Base-by-base conservation (phyloP, 2,113 vertebrate genomes). In the Oncorhynchus masou region DNA sequence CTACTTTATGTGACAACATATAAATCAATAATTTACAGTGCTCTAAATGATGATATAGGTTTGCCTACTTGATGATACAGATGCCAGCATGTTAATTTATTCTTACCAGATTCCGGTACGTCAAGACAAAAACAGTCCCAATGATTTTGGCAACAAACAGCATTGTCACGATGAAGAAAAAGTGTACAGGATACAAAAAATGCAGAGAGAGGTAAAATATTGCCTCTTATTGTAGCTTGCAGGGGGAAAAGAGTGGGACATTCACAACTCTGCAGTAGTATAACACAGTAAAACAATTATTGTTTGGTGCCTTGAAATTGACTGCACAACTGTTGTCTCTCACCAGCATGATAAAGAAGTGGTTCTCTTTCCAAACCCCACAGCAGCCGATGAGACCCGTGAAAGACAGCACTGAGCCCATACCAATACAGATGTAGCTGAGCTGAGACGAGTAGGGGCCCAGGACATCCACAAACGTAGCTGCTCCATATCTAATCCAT, bases 101-200 rank as follows among this genome's bases (percentile, higher is more conserved):
- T 62, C 70, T 79, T 82, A 82, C 81, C 57, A 72, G 34, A 15
- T 75, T 70, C 34, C n/a, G 68, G 74, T 83, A 77, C 19, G 64
- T 34, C 12, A 69, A 25, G 5, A 82, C 31, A 49, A 82, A 31
- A 25, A 73, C 29, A 11, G 49, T 22, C 11, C 65, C 74, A 7
- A 79, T 13, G 22, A 70, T 5, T 65, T 83, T 70, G 24, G 77
- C 67, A 29, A 74, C 71, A 65, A 76, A 70, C 16, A 73, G 16
- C 16, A 45, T 27, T 66, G 68, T 74, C 66, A 83, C 20, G 19
- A 76, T 76, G 19, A 74, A 57, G 45, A 82, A 79, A 45, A 75
- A 73, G 59, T 29, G 25, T 62, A 6, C 15, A 54, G 51, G 51
- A 3, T 54, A 54, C 3, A 54, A 45, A 54, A 29, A 20, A 60